Percentiles rank a stretch among this genome's conserved stretches.
These are phyloP conservation scores for Dasypus novemcinctus DNA, from an alignment of 2,113 vertebrate species.

Conservation along the genomic window DNA sequence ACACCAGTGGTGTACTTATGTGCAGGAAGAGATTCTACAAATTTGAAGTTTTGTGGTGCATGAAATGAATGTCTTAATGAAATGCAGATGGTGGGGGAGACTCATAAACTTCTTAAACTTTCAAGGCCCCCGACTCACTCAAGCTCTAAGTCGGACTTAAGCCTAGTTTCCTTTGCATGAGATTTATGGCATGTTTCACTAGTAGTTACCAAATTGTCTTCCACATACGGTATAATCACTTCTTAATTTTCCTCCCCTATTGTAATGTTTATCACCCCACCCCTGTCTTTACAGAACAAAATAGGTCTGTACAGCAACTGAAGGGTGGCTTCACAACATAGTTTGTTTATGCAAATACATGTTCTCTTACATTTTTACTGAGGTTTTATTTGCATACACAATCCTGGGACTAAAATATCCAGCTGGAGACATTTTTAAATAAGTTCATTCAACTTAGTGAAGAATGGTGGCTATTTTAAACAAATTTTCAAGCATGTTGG, in stretches of 20 bases:
- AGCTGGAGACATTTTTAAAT: neutral
- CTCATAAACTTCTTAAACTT: neutral
- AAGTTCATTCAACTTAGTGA: neutral
- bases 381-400: neutral
- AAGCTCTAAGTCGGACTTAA: constrained; percentile 47
- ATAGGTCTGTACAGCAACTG: neutral
- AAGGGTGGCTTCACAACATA: neutral
- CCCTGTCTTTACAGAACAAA: neutral
- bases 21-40: neutral
- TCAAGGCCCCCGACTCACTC: constrained; percentile 58
- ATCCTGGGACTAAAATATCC: neutral
- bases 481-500: neutral
- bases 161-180: neutral
- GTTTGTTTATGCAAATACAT: neutral
- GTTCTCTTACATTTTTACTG: neutral
- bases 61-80: neutral
- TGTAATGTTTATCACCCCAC: neutral
- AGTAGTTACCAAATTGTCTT: neutral
- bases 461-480: neutral
- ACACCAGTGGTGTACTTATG: neutral
- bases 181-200: neutral
- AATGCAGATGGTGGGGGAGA: too few species aligned
- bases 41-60: neutral
- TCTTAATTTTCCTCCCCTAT: accelerated
- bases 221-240: accelerated